phyloP scores from a whole-genome alignment of 2,888 invertebrate species.

The Sympetrum striolatum region DNA sequence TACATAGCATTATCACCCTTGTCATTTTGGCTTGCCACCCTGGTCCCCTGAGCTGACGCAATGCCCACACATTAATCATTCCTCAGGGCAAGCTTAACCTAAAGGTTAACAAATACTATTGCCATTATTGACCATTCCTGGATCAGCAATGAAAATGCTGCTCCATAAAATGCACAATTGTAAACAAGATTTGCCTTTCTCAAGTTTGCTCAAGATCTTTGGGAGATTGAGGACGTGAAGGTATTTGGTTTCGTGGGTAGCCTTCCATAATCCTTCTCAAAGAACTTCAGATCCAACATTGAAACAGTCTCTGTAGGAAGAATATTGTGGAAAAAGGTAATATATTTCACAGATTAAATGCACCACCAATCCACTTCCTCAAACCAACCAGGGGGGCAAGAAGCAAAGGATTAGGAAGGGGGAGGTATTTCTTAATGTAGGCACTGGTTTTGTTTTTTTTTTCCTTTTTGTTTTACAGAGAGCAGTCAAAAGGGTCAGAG shows the following conservation, averaged over 20 bases:
- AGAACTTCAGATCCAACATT: slow-evolving; percentile 10
- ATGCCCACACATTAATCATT: slow-evolving; percentile 47
- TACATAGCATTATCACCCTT: slow-evolving; percentile 46
- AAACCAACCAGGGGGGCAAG: slow-evolving; percentile 40
- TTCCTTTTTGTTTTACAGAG: slow-evolving; percentile 10
- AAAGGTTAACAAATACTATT: slow-evolving; percentile 48
- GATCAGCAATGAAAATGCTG: slow-evolving; percentile 17
- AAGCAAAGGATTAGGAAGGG: slow-evolving; percentile 38
- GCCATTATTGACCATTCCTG: slow-evolving; percentile 46
- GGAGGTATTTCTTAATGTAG: slow-evolving; percentile 36
- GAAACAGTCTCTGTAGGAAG: background rate
- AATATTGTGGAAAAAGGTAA: background rate
- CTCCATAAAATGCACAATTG: slow-evolving; percentile 44
- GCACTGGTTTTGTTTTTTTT: slow-evolving; percentile 31
- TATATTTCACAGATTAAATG: slow-evolving; percentile 16
- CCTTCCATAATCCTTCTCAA: slow-evolving; percentile 8
- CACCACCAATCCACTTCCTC: slow-evolving; percentile 42
- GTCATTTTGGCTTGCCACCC: slow-evolving; percentile 60
- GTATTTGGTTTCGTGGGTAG: slow-evolving; percentile 32
- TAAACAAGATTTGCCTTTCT: slow-evolving; percentile 34
- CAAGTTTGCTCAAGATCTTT: slow-evolving; percentile 7
- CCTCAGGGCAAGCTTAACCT: slow-evolving; percentile 43
- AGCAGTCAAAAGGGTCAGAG: slow-evolving; percentile 4
- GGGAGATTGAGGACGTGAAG: slow-evolving; percentile 19
- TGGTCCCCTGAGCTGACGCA: slow-evolving; percentile 60